Conservation (phyloP, 2,888 invertebrate species). For the Limnephilus rhombicus region DNA sequence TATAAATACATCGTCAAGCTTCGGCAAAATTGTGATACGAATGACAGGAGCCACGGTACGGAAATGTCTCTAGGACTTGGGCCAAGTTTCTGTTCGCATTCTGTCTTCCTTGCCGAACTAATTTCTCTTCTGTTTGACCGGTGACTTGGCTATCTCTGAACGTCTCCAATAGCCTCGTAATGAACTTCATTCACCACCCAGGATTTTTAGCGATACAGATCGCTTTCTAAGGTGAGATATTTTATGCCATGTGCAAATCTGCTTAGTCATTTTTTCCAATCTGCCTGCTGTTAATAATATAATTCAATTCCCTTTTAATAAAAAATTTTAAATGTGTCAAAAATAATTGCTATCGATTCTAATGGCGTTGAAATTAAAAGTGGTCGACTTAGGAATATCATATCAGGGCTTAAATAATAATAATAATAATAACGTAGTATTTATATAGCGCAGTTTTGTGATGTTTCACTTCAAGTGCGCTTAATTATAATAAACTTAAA, state of each 20-base stretch:
- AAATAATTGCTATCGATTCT: background rate
- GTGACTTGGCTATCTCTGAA: background rate
- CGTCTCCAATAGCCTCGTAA: background rate
- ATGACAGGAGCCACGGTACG: slow-evolving; percentile 30
- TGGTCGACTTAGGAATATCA: background rate
- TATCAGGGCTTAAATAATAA: background rate
- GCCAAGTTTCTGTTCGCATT: slow-evolving; percentile 8
- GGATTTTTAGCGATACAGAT: background rate
- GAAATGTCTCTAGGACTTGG: slow-evolving; percentile 32
- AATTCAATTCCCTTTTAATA: background rate
- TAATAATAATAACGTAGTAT: too few species aligned
- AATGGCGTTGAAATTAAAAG: background rate
- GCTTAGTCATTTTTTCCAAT: background rate
- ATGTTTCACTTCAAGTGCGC: too few species aligned
- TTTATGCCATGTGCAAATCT: background rate
- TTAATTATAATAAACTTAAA: too few species aligned
- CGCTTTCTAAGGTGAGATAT: background rate
- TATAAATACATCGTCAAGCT: slow-evolving; percentile 13
- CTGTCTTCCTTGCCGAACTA: background rate
- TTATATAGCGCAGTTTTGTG: too few species aligned
- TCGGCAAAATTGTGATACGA: background rate
- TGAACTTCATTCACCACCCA: background rate
- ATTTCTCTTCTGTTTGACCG: background rate
- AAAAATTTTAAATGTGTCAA: background rate
- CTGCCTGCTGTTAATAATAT: background rate